phyloP scores from a whole-genome alignment of 1,140 invertebrate genomes.

The Ceratosolen fusciceps region DNA sequence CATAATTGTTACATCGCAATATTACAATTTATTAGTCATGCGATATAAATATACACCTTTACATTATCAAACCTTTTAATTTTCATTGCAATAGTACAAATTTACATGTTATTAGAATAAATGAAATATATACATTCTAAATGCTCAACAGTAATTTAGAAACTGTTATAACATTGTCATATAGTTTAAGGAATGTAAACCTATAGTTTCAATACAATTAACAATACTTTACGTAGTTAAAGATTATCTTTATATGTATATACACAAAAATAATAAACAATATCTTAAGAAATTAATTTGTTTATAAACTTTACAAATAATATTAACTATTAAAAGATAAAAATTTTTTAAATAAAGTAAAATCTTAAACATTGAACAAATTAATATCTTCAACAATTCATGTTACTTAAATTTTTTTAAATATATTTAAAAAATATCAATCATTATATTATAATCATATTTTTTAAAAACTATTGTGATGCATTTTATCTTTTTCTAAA shows the following conservation, averaged over 20 bases:
- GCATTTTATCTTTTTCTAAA: not conserved
- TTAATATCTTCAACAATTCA: too few species aligned
- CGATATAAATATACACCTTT: not conserved
- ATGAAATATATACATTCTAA: slow-evolving; percentile 50
- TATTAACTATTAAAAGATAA: too few species aligned
- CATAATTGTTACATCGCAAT: slow-evolving; percentile 18
- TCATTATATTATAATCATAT: slow-evolving; percentile 26
- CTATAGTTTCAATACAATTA: slow-evolving; percentile 28
- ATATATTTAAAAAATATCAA: slow-evolving; percentile 34
- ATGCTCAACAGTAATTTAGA: slow-evolving; percentile 26
- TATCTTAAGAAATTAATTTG: slow-evolving; percentile 26
- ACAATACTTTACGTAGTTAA: slow-evolving; percentile 43
- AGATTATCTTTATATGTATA: slow-evolving; percentile 34
- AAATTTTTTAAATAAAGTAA: slow-evolving; percentile 5
- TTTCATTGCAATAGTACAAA: slow-evolving; percentile 16
- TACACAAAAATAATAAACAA: slow-evolving; percentile 39
- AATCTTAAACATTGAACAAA: too few species aligned
- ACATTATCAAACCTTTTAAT: slow-evolving; percentile 31
- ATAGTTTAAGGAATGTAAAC: slow-evolving; percentile 39
- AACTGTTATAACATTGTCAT: slow-evolving; percentile 27
- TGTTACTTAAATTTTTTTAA: slow-evolving; percentile 30
- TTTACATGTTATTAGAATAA: slow-evolving; percentile 35
- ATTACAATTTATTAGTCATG: slow-evolving; percentile 26
- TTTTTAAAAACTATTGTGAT: slow-evolving; percentile 16
- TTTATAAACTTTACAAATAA: slow-evolving; percentile 32